Evolutionary conservation across 2,113 vertebrate species (phyloP).

Genomic region (Mionectes macconnelli): DNA sequence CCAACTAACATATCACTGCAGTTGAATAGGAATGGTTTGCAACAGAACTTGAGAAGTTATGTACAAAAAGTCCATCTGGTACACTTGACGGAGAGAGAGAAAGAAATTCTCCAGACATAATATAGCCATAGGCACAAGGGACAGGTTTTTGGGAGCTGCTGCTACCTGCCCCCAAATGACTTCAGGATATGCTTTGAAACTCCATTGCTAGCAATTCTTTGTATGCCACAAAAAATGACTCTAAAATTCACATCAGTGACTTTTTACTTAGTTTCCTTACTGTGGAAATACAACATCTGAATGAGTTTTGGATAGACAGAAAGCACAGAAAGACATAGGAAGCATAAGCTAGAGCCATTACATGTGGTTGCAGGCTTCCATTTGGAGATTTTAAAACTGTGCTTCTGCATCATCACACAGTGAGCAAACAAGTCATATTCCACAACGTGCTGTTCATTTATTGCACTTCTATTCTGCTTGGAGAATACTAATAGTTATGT

Average conservation of each 20-base stretch:
- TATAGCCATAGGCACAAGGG: background rate
- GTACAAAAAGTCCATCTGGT: background rate
- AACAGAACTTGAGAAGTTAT: background rate
- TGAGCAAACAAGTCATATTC: background rate
- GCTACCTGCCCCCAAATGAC: background rate
- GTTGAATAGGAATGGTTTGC: background rate
- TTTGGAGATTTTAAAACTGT: background rate
- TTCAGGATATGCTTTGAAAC: background rate
- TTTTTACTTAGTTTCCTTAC: background rate
- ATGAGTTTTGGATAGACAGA: background rate
- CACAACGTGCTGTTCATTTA: background rate
- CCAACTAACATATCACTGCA: background rate
- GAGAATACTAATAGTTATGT: background rate
- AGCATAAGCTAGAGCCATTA: background rate
- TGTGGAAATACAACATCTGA: background rate
- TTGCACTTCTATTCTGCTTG: background rate
- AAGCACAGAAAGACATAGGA: background rate
- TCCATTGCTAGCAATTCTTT: background rate
- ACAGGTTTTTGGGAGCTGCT: background rate
- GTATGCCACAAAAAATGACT: background rate
- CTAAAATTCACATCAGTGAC: background rate
- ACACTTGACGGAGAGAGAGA: background rate
- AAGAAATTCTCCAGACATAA: background rate
- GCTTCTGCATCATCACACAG: background rate
- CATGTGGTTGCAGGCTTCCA: background rate